Percentiles rank a stretch among this genome's conserved stretches.
phyloP scores from a whole-genome alignment of 2,113 vertebrate genomes.

The Alaudala cheleensis region DNA sequence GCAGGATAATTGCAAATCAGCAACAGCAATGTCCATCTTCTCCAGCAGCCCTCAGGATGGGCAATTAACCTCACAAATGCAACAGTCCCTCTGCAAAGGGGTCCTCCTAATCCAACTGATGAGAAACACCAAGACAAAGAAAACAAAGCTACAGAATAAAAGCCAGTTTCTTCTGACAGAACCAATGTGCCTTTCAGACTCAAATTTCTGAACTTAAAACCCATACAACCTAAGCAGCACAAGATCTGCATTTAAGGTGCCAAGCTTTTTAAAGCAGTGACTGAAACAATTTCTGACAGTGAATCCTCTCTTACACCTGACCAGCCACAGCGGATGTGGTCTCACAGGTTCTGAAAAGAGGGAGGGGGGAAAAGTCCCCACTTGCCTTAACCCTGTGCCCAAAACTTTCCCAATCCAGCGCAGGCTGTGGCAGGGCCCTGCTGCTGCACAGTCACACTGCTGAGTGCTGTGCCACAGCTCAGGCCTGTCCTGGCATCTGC shows the following conservation, averaged over 20 bases:
- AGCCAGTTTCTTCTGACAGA: not conserved
- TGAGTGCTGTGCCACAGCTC: not conserved
- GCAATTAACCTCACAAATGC: not conserved
- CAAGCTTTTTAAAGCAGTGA: not conserved
- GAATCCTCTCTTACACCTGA: not conserved
- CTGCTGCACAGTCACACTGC: accelerated
- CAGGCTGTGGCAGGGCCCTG: accelerated
- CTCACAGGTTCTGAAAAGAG: not conserved
- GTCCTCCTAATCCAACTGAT: not conserved
- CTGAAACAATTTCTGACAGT: not conserved
- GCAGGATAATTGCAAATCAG: not conserved
- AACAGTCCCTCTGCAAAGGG: not conserved
- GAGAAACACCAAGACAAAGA: not conserved
- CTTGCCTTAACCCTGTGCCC: not conserved
- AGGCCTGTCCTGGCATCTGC: not conserved
- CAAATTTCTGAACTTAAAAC: not conserved
- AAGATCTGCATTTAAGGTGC: not conserved
- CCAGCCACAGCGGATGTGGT: not conserved
- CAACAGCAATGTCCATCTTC: not conserved
- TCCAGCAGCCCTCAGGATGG: not conserved
- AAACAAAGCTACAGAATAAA: not conserved
- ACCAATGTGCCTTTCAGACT: not conserved
- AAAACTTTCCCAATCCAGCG: not conserved
- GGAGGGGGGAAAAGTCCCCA: accelerated
- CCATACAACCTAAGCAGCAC: not conserved